These are phyloP conservation scores for Galeopsomyia nigrocyanea DNA, from an alignment of 2,888 invertebrate species.

Conservation along the genomic window DNA sequence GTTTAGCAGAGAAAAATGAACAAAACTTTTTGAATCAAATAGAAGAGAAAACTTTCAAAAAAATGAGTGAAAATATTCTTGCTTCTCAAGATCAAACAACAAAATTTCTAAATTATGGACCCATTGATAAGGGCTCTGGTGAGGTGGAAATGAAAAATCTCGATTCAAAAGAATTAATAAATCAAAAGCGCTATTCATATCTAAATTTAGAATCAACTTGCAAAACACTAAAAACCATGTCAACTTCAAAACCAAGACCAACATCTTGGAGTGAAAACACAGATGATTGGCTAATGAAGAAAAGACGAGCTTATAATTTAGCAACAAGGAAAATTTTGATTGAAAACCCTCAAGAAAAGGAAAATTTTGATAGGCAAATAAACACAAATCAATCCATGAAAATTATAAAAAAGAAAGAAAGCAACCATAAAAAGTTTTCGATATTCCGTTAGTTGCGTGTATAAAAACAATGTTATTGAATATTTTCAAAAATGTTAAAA, in stretches of 20 bases:
- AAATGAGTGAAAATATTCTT: constrained; percentile 60
- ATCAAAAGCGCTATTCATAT: constrained; percentile 53
- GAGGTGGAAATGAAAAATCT: constrained; percentile 34
- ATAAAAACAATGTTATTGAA: constrained; percentile 18
- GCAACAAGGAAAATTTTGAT: constrained; percentile 51
- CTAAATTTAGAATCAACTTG: constrained; percentile 54
- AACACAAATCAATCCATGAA: constrained; percentile 51
- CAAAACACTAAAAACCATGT: constrained; percentile 37
- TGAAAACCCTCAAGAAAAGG: constrained; percentile 56
- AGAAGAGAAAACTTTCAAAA: constrained; percentile 58
- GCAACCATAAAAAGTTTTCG: constrained; percentile 58
- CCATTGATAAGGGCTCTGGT: constrained; percentile 55
- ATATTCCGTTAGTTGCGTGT: constrained; percentile 59
- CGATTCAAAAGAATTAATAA: constrained; percentile 42
- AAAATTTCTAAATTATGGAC: constrained; percentile 63
- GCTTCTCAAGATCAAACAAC: constrained; percentile 57
- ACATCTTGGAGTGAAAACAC: constrained; percentile 63
- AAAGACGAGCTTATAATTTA: constrained; percentile 60
- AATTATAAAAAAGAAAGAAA: constrained; percentile 53
- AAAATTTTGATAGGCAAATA: constrained; percentile 52
- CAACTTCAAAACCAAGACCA: constrained; percentile 55
- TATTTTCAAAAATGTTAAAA: background rate
- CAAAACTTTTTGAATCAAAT: constrained; percentile 44
- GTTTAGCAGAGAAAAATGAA: constrained; percentile 29
- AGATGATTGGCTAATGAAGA: constrained; percentile 62